Evolutionary conservation across 1,140 invertebrate species (phyloP).

Genomic region (Leucophenga varia): DNA sequence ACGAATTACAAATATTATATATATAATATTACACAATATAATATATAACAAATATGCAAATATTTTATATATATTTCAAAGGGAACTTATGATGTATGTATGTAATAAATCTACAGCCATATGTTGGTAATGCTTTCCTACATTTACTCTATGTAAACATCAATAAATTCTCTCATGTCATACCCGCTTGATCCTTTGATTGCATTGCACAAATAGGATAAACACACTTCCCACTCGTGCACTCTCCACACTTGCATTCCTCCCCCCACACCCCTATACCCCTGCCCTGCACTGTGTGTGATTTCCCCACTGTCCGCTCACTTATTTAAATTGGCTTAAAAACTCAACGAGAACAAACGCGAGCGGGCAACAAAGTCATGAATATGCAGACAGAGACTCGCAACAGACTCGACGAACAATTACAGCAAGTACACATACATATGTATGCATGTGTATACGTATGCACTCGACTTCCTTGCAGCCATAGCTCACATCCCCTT

Average conservation of each 20-base stretch:
- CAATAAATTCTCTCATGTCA: too few species aligned
- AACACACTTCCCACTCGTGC: constrained; percentile 9
- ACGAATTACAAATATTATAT: too few species aligned
- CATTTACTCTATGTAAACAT: too few species aligned
- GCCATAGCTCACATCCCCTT: too few species aligned
- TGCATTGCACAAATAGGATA: constrained; percentile 18
- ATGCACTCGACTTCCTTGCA: constrained; percentile 13
- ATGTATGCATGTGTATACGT: constrained; percentile 18
- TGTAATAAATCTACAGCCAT: too few species aligned
- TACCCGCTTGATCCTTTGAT: too few species aligned
- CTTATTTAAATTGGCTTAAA: constrained; percentile 49
- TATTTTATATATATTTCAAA: too few species aligned
- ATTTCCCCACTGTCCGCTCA: too few species aligned
- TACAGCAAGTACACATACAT: constrained; percentile 24
- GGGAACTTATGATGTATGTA: too few species aligned
- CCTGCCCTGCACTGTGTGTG: constrained; percentile 4
- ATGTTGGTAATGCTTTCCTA: too few species aligned
- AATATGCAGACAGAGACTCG: constrained; percentile 31
- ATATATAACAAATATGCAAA: too few species aligned
- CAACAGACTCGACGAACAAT: constrained; percentile 1
- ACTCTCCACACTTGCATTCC: background rate
- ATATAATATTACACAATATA: too few species aligned
- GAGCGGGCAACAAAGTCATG: constrained; percentile 22
- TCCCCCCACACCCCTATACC: background rate
- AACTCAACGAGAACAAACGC: constrained; percentile 43